phyloP scores from a whole-genome alignment of 2,888 invertebrate species.

The Drosophila maculinotata region DNA sequence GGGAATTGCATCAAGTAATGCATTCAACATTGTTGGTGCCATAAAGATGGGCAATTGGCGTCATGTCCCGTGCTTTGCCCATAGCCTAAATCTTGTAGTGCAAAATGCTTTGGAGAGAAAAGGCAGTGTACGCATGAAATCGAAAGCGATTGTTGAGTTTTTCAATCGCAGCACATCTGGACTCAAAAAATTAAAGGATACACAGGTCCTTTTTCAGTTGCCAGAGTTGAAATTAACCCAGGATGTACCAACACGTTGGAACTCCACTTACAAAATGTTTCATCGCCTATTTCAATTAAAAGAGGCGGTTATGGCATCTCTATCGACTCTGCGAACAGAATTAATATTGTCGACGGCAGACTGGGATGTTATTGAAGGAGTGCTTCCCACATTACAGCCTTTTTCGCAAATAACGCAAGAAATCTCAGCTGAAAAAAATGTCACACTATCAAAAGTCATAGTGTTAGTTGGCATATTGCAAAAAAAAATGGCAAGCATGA shows the following conservation, averaged over 20 bases:
- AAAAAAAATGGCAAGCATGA: neutral
- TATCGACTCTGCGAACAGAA: neutral
- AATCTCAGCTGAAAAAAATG: neutral
- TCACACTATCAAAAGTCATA: neutral
- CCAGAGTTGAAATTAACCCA: too few species aligned
- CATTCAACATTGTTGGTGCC: too few species aligned
- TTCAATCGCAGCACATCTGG: neutral
- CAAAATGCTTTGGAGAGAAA: conserved; percentile 7
- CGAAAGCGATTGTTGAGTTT: neutral
- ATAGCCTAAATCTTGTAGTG: neutral
- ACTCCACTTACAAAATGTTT: too few species aligned
- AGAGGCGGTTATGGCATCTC: conserved; percentile 5
- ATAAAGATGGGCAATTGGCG: too few species aligned
- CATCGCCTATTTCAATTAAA: conserved; percentile 9
- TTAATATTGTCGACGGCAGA: neutral
- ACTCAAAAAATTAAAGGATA: neutral
- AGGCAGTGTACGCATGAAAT: conserved; percentile 1
- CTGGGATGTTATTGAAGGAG: conserved; percentile 4
- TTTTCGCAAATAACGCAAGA: conserved; percentile 10
- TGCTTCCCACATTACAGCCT: neutral
- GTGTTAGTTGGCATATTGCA: neutral
- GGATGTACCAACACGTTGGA: too few species aligned
- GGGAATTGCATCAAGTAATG: conserved; percentile 18
- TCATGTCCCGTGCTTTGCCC: neutral
- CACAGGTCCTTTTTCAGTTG: neutral